These are phyloP conservation scores for Venusia cambrica DNA, from an alignment of 2,888 invertebrate genomes.

Conservation along the genomic window DNA sequence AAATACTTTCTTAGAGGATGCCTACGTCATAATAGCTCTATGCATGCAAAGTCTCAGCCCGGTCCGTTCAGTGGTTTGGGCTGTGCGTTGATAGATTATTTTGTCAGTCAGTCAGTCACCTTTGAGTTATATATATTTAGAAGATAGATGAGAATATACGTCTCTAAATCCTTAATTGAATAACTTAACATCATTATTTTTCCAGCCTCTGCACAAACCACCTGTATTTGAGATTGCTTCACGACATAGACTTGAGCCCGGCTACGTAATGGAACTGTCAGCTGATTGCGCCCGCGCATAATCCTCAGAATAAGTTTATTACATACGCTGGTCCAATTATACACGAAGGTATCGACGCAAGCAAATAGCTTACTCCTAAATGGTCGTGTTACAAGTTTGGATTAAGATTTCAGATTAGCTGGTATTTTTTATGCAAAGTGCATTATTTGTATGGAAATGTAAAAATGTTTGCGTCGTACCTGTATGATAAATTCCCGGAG, in stretches of 20 bases:
- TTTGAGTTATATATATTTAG: no score
- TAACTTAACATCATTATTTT: no score
- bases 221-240: background rate
- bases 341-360: slow-evolving; percentile 25
- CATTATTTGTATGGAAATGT: slow-evolving; percentile 26
- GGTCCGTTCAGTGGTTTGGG: no score
- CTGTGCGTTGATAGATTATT: no score
- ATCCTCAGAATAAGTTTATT: slow-evolving; percentile 71
- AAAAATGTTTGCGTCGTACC: no score
- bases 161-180: no score
- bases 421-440: slow-evolving; percentile 13
- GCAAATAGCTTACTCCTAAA: slow-evolving; percentile 18
- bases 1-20: no score
- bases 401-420: slow-evolving; percentile 18
- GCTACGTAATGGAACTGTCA: slow-evolving; percentile 71
- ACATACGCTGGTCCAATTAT: slow-evolving; percentile 48
- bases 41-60: no score
- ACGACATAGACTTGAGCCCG: slow-evolving; percentile 53
- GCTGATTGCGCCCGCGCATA: slow-evolving; percentile 60
- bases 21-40: no score
- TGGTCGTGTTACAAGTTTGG: slow-evolving; percentile 14
- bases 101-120: no score
- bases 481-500: no score
- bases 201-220: background rate
- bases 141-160: no score